A percentile compares a stretch with the other conserved stretches of the same genome.
Conservation (phyloP, 2,888 invertebrate genomes). For the Nemurella pictetii region DNA sequence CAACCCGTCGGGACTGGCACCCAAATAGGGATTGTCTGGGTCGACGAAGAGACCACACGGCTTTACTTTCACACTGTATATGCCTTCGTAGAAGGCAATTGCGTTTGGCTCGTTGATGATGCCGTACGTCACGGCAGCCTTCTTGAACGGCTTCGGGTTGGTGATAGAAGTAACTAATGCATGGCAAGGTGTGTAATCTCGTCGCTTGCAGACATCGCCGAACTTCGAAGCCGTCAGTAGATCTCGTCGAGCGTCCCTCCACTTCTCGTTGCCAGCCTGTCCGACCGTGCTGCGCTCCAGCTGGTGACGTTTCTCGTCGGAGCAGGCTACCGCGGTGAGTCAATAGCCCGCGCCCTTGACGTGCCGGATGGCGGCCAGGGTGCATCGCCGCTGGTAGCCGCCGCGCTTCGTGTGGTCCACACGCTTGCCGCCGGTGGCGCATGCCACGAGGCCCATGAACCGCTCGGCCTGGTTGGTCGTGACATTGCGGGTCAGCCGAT, state of each 20-base stretch:
- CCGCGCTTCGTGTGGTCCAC: slow-evolving; percentile 13
- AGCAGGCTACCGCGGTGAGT: neutral
- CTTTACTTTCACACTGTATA: neutral
- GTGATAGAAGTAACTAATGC: neutral
- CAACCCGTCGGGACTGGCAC: slow-evolving; percentile 13
- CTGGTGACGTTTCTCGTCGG: slow-evolving; percentile 1
- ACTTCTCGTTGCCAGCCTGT: slow-evolving; percentile 11
- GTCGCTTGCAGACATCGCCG: slow-evolving; percentile 22
- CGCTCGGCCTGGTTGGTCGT: slow-evolving; percentile 35
- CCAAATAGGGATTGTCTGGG: neutral
- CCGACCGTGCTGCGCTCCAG: neutral
- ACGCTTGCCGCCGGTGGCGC: slow-evolving; percentile 33
- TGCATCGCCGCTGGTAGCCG: neutral
- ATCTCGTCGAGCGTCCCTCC: slow-evolving; percentile 31
- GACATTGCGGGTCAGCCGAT: slow-evolving; percentile 24
- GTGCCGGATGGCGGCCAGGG: slow-evolving; percentile 20
- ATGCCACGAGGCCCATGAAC: slow-evolving; percentile 33
- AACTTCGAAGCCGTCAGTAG: slow-evolving; percentile 33
- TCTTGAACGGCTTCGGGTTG: neutral
- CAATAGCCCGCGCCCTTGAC: slow-evolving; percentile 12
- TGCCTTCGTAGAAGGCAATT: neutral
- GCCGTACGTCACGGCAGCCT: neutral
- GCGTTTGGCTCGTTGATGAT: neutral
- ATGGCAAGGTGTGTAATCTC: neutral
- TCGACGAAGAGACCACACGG: neutral